Base-by-base conservation (phyloP, 2,113 vertebrate genomes). In the Chloropsis hardwickii region DNA sequence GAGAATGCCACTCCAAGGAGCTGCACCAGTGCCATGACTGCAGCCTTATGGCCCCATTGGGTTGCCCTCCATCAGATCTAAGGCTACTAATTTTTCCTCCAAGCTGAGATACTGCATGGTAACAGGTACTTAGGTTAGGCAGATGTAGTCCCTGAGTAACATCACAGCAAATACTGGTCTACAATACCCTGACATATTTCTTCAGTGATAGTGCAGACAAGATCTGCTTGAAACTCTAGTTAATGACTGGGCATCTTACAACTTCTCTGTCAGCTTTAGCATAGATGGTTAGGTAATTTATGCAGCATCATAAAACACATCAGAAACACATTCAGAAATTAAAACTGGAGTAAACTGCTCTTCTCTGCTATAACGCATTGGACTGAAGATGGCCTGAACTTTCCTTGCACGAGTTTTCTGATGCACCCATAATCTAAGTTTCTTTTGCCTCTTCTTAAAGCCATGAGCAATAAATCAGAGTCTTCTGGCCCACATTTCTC, bases 301-400 rank as follows among this genome's bases (percentile, higher is more conserved):
- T 0, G 4, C 8, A 90, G 42, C 40, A 76, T 44, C 64, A 81
- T 54, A 66, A 72, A 73, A 65, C 12, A 50, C 7, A 33, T 27
- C 13, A 82, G 44, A 85, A 85, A 67, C n/a, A 47, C 24, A 88
- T 18, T 7, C 35, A 76, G 61, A 76, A 88, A 71, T 56, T 44
- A 74, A 86, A 67, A 47, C 42, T 61, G 16, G 12, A 81, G 42
- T 37, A 66, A 80, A 81, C 21, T 27, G 23, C 27, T 61, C 31
- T 37, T 44, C 25, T 81, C 50, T 9, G 9, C 56, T 29, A n/a
- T 31, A n/a, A 57, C 20, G 50, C 0, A 0, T 12, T 33, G 33
- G 51, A 51, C 39, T 64, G 40, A 88, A 79, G 57, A 56, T 20
- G 20, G 12, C 23, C 33, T 88, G 27, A 80, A 29, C n/a, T 37